Percentiles rank a stretch among this genome's conserved stretches.
These are phyloP conservation scores for Tychaedon coryphoeus DNA, from an alignment of 2,113 vertebrate species.

Conservation along the genomic window DNA sequence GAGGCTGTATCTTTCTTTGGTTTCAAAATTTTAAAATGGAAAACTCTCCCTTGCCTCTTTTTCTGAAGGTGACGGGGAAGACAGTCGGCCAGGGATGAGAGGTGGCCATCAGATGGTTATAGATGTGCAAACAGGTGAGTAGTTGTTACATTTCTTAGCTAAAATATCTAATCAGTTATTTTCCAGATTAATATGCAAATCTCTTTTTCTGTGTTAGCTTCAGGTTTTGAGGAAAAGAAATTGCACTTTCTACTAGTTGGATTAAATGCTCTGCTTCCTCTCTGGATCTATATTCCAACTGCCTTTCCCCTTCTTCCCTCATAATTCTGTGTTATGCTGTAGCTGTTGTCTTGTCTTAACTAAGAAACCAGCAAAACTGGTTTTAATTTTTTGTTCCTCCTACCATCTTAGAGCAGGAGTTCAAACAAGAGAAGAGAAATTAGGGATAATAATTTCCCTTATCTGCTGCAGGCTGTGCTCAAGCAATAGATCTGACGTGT, in stretches of 20 bases:
- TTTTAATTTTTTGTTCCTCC: background rate
- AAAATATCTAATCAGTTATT: background rate
- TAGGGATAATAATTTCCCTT: background rate
- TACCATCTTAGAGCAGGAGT: background rate
- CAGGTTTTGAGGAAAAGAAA: background rate
- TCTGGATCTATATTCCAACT: background rate
- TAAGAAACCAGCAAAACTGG: background rate
- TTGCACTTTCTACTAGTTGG: background rate
- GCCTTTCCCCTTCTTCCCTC: background rate
- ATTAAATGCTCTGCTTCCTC: background rate
- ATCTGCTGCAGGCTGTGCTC: background rate
- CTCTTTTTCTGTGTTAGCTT: background rate
- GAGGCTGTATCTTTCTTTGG: background rate
- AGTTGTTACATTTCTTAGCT: background rate
- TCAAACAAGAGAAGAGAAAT: background rate
- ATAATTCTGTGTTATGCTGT: background rate
- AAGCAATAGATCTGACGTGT: background rate
- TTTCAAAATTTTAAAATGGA: background rate
- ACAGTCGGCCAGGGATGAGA: conserved; percentile 96
- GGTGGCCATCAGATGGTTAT: conserved; percentile 99
- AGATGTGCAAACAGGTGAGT: conserved; percentile 95
- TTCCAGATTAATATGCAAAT: background rate
- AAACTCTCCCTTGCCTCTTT: background rate
- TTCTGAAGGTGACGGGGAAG: conserved; percentile 87
- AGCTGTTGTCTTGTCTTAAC: background rate